Evolutionary conservation across 2,113 vertebrate genomes (phyloP).

Genomic region (Chloroceryle aenea): DNA sequence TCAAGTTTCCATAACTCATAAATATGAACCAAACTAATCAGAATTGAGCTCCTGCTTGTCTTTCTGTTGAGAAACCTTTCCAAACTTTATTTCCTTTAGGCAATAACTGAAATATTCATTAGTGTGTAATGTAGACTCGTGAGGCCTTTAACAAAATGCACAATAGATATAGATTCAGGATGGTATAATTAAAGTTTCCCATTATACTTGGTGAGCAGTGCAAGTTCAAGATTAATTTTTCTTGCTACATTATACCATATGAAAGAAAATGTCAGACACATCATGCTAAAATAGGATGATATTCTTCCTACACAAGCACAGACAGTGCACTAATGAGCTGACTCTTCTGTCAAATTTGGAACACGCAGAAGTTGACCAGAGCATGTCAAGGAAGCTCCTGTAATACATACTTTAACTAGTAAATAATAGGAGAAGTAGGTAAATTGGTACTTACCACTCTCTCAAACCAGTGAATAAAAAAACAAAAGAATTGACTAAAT

Average conservation of each 20-base stretch:
- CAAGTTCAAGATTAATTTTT: constrained; percentile 58
- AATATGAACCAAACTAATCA: not conserved
- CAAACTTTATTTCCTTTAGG: not conserved
- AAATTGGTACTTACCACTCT: not conserved
- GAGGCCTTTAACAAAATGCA: constrained; percentile 8
- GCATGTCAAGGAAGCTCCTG: constrained; percentile 9
- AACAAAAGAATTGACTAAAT: not conserved
- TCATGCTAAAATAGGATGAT: constrained; percentile 51
- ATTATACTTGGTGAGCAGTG: constrained; percentile 17
- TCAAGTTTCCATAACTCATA: not conserved
- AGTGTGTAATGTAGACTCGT: not conserved
- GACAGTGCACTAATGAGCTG: constrained; percentile 65
- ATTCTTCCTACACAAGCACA: constrained; percentile 55
- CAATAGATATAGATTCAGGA: not conserved
- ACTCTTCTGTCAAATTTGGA: constrained; percentile 51
- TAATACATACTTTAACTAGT: constrained; percentile 38
- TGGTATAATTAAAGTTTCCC: constrained; percentile 64
- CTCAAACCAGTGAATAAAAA: constrained; percentile 5
- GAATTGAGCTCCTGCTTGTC: not conserved
- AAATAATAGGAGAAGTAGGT: constrained; percentile 66
- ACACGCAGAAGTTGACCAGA: constrained; percentile 50
- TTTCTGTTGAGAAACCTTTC: not conserved
- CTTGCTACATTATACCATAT: constrained; percentile 58
- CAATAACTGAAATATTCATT: constrained; percentile 44
- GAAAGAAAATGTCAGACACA: constrained; percentile 70